Evolutionary conservation across 2,113 vertebrate genomes (phyloP).

Genomic region (Columba livia): DNA sequence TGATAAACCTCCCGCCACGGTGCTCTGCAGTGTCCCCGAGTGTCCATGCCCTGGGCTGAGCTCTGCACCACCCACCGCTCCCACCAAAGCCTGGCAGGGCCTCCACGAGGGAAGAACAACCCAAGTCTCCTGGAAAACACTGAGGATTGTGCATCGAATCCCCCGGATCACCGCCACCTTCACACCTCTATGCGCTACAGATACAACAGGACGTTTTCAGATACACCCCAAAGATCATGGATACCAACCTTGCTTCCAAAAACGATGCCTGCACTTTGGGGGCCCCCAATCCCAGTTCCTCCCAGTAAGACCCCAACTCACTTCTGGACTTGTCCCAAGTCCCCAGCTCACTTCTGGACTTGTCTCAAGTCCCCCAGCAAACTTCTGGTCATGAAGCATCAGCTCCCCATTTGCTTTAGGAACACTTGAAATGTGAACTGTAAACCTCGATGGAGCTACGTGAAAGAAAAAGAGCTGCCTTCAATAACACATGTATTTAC

Average conservation of each 20-base stretch:
- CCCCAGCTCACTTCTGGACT: not conserved
- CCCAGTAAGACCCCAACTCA: not conserved
- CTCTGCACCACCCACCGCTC: not conserved
- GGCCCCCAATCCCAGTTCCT: not conserved
- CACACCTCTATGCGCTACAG: not conserved
- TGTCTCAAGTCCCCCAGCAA: not conserved
- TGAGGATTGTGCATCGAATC: not conserved
- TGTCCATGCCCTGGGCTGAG: not conserved
- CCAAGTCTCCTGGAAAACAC: not conserved
- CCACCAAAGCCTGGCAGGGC: not conserved
- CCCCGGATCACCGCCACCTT: not conserved
- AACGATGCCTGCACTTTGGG: fast-evolving
- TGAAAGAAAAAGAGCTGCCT: not conserved
- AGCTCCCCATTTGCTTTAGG: not conserved
- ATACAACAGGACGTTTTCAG: fast-evolving
- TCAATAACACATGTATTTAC: fast-evolving
- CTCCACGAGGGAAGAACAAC: not conserved
- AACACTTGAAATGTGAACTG: not conserved
- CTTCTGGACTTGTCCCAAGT: too few relatives aligned
- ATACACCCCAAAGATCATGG: not conserved
- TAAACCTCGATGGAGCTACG: not conserved
- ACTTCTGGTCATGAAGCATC: not conserved
- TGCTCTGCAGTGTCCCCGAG: fast-evolving
- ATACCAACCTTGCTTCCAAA: not conserved
- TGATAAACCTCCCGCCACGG: fast-evolving